These are phyloP conservation scores for Xanthostigma xanthostigma DNA, from an alignment of 2,888 invertebrate species.

Conservation along the genomic window DNA sequence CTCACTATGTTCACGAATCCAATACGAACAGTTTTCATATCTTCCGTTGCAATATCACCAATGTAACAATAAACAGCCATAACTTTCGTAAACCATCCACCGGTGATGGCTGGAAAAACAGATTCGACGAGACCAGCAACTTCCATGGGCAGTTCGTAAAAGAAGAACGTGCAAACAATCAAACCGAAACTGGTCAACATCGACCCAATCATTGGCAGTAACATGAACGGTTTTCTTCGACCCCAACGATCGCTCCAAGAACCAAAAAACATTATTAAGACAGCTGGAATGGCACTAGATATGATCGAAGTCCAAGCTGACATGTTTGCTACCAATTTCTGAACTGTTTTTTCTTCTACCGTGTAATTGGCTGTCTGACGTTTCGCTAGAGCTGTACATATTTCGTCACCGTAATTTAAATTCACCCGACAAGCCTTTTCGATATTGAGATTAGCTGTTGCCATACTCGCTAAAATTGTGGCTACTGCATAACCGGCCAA, in stretches of 20 bases:
- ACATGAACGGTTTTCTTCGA: too few relatives aligned
- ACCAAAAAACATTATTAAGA: slow-evolving; percentile 33
- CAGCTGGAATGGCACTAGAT: slow-evolving; percentile 27
- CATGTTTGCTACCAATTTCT: slow-evolving; percentile 30
- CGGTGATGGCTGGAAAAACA: slow-evolving; percentile 65
- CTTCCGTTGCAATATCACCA: slow-evolving; percentile 21
- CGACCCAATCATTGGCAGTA: neutral
- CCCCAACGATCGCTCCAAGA: slow-evolving; percentile 35
- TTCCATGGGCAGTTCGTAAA: slow-evolving; percentile 66
- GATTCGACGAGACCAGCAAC: slow-evolving; percentile 66
- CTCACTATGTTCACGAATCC: slow-evolving; percentile 39
- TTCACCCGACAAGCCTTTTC: slow-evolving; percentile 40
- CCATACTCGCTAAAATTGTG: slow-evolving; percentile 21
- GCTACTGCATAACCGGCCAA: slow-evolving; percentile 47
- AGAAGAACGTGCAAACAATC: slow-evolving; percentile 64
- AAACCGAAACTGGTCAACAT: slow-evolving; percentile 34
- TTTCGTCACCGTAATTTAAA: slow-evolving; percentile 26
- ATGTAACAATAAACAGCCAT: too few relatives aligned
- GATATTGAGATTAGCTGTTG: slow-evolving; percentile 35
- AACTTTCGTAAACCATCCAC: slow-evolving; percentile 34
- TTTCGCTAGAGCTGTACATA: slow-evolving; percentile 29
- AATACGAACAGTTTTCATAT: slow-evolving; percentile 35
- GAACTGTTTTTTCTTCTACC: slow-evolving; percentile 37
- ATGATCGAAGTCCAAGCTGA: too few relatives aligned
- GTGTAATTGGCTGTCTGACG: slow-evolving; percentile 45